Base-by-base conservation (phyloP, 2,113 vertebrate genomes). In the Centropristis striata region DNA sequence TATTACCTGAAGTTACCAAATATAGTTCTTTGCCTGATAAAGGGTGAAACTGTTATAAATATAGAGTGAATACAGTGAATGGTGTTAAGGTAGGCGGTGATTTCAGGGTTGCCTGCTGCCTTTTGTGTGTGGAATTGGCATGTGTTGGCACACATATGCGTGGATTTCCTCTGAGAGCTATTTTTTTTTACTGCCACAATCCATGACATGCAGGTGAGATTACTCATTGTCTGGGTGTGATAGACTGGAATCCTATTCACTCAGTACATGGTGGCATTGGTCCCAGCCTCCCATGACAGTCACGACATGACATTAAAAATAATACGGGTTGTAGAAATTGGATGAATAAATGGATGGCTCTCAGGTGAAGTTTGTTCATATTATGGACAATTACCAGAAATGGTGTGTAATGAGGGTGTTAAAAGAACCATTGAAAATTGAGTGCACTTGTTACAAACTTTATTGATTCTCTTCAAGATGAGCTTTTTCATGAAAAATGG, bases 401-500 rank as follows among this genome's bases (percentile, higher is more conserved):
- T 8, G 6, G 2, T 71, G 23, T 23, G 14, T 18, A 21, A 36
- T 60, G 15, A 59, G 54, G 44, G 20, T 51, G 44, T 32, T 51
- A 71, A 74, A 79, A 50, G 3, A 65, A 58, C 1, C 1, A 68
- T 16, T 66, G 18, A 41, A 54, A 72, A 53, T 18, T 5, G 41
- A 57, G 55, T 44, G 13, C 13, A 71, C 28, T 55, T 51, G 4
- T 54, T 58, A 59, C 23, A 71, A 44, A 65, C 53, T 20, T 61
- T 14, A 25, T 28, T 76, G 51, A 76, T 73, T 76, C 50, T 58
- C 8, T 63, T 41, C 4, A 76, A 36, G 11, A 75, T 59, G 54
- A 57, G 14, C n/a, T n/a, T n/a, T n/a, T n/a, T n/a, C 14, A 25
- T 55, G n/a, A 14, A 83, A 68, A 14, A 81, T 25, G 20, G 9